Base-by-base conservation (phyloP, 1,140 invertebrate genomes). In the Thaumetopoea pityocampa region DNA sequence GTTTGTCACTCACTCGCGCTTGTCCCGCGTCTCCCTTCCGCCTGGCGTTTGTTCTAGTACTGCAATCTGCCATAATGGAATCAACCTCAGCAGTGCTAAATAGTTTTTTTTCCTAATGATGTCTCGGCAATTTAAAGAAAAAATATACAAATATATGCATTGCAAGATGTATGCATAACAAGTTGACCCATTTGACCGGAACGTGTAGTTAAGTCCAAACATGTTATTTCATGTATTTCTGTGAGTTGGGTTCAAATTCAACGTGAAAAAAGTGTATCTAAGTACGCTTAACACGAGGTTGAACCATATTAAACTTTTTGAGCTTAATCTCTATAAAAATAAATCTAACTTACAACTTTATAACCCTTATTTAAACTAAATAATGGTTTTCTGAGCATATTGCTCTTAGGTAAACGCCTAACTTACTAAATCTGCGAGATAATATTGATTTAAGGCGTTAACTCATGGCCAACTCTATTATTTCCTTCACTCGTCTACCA, bases 171-270 rank as follows among this genome's bases (percentile, higher is more conserved):
- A n/a, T n/a, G n/a, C n/a, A n/a, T n/a, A n/a, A n/a, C n/a, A n/a
- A n/a, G n/a, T n/a, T n/a, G n/a, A n/a, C n/a, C n/a, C n/a, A n/a
- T n/a, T n/a, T n/a, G n/a, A n/a, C n/a, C n/a, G n/a, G n/a, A n/a
- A 54, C 53, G 55, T 67, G 59, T 69, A 70, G 68, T 71, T 70
- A 68, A 69, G 50, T 36, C 47, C 45, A 60, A 44, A 50, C 64
- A 59, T 56, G 50, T 62, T 55, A 69, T 71, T 55, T 74, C n/a
- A n/a, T n/a, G n/a, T n/a, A n/a, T 67, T 58, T 29, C 46, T 53
- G 42, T 67, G 58, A 69, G 58, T 59, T 69, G 64, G 56, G 49
- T 56, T 60, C 50, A 51, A 56, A 63, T 52, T 46, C 53, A 52
- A 56, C 36, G 38, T 37, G 47, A 50, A 57, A 37, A 17, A n/a